These are phyloP conservation scores for Sphaerophoria rueppellii DNA, from an alignment of 2,888 invertebrate genomes.

Conservation along the genomic window DNA sequence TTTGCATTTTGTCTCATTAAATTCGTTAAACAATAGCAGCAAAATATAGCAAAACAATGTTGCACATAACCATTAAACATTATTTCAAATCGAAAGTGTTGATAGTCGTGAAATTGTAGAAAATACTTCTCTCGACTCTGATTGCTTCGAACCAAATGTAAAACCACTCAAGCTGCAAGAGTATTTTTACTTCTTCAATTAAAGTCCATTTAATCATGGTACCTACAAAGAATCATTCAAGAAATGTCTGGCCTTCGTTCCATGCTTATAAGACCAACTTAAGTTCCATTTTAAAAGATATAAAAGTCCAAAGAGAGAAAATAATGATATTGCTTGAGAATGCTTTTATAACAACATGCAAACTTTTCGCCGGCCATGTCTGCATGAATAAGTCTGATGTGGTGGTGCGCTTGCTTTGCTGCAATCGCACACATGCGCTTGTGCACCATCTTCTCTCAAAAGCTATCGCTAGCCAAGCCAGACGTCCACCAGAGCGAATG, in stretches of 20 bases:
- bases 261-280: slow-evolving; percentile 32
- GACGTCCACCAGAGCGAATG: slow-evolving; percentile 71
- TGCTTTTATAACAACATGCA: slow-evolving; percentile 51
- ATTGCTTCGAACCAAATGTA: not conserved
- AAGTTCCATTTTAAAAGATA: slow-evolving; percentile 29
- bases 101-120: slow-evolving; percentile 38
- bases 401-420: too few species aligned
- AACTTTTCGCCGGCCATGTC: slow-evolving; percentile 33
- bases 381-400: slow-evolving; percentile 29
- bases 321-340: slow-evolving; percentile 9
- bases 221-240: slow-evolving; percentile 22
- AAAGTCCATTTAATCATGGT: slow-evolving; percentile 41
- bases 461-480: slow-evolving; percentile 59
- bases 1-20: slow-evolving; percentile 9
- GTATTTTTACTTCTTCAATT: slow-evolving; percentile 30
- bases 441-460: slow-evolving; percentile 19
- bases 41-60: not conserved
- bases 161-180: not conserved
- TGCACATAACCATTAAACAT: not conserved
- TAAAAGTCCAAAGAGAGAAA: slow-evolving; percentile 32
- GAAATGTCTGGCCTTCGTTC: slow-evolving; percentile 47
- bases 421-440: slow-evolving; percentile 32
- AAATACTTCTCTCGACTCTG: not conserved
- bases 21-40: not conserved
- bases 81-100: slow-evolving; percentile 36